These are phyloP conservation scores for Tetramorium parvispinum DNA, from an alignment of 1,140 invertebrate genomes.

Conservation along the genomic window DNA sequence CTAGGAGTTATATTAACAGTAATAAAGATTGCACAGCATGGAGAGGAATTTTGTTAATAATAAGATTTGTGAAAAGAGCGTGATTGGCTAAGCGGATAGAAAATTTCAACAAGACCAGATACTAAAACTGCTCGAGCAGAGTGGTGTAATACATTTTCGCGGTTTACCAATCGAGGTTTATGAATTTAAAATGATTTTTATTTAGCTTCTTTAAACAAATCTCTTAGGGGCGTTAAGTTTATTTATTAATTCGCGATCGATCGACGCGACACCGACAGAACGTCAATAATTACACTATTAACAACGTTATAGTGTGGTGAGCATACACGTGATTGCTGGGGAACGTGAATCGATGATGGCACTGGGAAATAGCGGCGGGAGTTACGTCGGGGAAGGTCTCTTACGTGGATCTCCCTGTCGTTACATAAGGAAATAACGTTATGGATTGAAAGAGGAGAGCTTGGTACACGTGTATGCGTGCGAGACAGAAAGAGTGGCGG, in stretches of 20 bases:
- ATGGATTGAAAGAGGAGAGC: conserved; percentile 51
- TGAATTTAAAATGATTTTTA: background rate
- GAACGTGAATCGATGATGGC: conserved; percentile 45
- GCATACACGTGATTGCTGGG: conserved; percentile 19
- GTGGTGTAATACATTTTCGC: background rate
- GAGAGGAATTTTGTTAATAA: background rate
- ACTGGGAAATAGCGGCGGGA: conserved; percentile 32
- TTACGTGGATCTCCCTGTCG: conserved; percentile 62
- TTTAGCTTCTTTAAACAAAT: background rate
- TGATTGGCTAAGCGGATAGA: background rate
- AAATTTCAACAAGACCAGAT: background rate
- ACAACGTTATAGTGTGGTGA: background rate
- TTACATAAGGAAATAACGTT: conserved; percentile 75
- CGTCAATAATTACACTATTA: conserved; percentile 25
- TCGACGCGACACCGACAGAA: background rate
- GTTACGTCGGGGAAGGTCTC: conserved; percentile 30
- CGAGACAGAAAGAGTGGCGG: background rate
- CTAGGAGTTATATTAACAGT: background rate
- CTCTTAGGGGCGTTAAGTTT: background rate
- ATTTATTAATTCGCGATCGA: background rate
- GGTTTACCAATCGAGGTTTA: background rate
- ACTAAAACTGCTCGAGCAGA: background rate
- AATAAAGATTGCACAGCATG: background rate
- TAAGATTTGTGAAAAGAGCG: background rate
- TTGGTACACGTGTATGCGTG: conserved; percentile 4